Evolutionary conservation across 1,140 invertebrate species (phyloP), one percentile per base, ranked within the genome.

Genomic region (Metaphire vulgaris): DNA sequence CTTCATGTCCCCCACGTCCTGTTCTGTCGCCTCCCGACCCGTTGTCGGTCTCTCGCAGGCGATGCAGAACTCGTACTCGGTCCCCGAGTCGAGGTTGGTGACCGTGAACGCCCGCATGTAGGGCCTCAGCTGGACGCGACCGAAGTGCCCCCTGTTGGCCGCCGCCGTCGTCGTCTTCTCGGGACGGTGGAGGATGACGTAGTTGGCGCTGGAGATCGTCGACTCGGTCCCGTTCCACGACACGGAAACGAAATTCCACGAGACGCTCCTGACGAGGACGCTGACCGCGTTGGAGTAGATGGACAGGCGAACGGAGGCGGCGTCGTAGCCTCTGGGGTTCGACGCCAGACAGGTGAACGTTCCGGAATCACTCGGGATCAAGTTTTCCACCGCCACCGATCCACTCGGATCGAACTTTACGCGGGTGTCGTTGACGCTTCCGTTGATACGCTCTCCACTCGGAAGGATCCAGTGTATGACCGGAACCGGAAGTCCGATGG

Each of bases 1-100:
- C 41, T 56, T 21, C 41, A 21, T 56, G 6, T 12, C 41, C 6
- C 41, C 41, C n/a, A n/a, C n/a, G 41, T 56, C 41, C 6, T 21
- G 6, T 21, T 56, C 41, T n/a, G n/a, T n/a, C n/a, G n/a, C n/a
- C n/a, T n/a, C n/a, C n/a, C n/a, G n/a, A n/a, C n/a, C n/a, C n/a
- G n/a, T n/a, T n/a, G n/a, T 79, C 32, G 82, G 75, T 72, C 82
- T 79, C 28, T 83, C 73, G 78, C 85, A 84, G 33, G 86, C 84
- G 21, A 88, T 83, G 78, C 88, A 88, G 72, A 88, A 83, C 77
- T 86, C 83, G 76, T 88, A 88, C 0, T 76, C 81, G 0, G 85
- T 87, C 2, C 81, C 76, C 12, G 87, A 85, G 72, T 82, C 79
- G 1, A 88, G 79, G 68, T 85, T 82, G 32, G 81, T 82, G 2